These are phyloP conservation scores for Dromaius novaehollandiae DNA, from an alignment of 2,113 vertebrate species.

Conservation along the genomic window DNA sequence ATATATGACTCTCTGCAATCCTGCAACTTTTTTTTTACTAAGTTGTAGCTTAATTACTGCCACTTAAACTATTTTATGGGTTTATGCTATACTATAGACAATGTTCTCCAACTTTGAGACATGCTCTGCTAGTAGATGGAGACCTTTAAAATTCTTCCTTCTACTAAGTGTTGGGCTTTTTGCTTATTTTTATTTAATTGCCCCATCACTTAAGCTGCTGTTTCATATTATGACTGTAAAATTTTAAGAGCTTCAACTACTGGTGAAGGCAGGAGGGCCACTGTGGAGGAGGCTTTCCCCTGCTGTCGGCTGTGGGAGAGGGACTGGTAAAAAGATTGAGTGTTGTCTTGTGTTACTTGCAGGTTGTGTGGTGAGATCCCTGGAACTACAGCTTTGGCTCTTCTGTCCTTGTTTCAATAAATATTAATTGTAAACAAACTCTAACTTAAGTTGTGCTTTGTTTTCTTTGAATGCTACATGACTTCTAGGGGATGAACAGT, in stretches of 20 bases:
- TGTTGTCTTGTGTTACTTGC: constrained; percentile 3
- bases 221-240: neutral
- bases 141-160: neutral
- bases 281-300: accelerated
- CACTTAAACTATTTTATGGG: neutral
- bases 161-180: neutral
- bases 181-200: neutral
- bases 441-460: neutral
- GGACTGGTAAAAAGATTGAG: neutral
- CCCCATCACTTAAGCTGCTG: accelerated
- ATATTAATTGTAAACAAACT: neutral
- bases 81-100: neutral
- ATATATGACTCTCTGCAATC: accelerated
- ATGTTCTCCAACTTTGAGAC: neutral
- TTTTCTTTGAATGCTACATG: neutral
- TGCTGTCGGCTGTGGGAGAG: neutral
- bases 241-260: neutral
- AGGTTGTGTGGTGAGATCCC: constrained; percentile 7
- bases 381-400: neutral
- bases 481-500: neutral
- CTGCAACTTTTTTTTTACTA: accelerated
- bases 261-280: neutral
- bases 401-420: constrained; percentile 12
- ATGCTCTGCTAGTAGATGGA: neutral
- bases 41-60: neutral